These are phyloP conservation scores for Nyctalus aviator DNA, from an alignment of 2,797 vertebrate genomes.

Conservation along the genomic window DNA sequence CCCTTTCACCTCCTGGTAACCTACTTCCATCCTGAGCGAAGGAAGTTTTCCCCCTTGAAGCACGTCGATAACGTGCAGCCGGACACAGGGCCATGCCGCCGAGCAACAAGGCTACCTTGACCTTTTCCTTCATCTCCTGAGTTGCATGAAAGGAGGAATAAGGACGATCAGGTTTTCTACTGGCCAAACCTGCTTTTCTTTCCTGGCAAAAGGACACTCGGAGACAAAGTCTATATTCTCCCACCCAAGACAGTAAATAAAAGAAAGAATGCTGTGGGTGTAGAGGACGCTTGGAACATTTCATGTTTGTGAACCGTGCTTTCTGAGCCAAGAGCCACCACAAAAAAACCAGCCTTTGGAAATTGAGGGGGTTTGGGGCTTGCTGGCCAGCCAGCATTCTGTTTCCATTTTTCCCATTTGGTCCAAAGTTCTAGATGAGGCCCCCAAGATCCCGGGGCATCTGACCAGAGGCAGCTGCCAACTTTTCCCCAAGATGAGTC, in stretches of 20 bases:
- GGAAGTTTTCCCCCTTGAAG: slow-evolving; percentile 51
- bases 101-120: not conserved
- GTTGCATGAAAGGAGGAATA: slow-evolving; percentile 47
- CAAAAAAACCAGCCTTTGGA: slow-evolving; percentile 68
- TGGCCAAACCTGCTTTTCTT: slow-evolving; percentile 76
- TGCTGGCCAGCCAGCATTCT: slow-evolving; percentile 39
- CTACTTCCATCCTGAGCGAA: slow-evolving; percentile 61
- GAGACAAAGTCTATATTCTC: slow-evolving; percentile 75
- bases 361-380: slow-evolving; percentile 50
- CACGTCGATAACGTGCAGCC: not conserved
- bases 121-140: slow-evolving; percentile 68
- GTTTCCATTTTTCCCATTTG: slow-evolving; percentile 59
- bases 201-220: slow-evolving; percentile 64
- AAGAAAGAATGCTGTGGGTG: slow-evolving; percentile 78
- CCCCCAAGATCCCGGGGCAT: slow-evolving; percentile 8
- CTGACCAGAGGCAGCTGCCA: slow-evolving; percentile 50
- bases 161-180: slow-evolving; percentile 62
- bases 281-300: slow-evolving; percentile 59
- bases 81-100: not conserved
- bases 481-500: not conserved
- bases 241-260: slow-evolving; percentile 79
- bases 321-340: slow-evolving; percentile 68
- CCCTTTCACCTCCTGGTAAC: slow-evolving; percentile 57
- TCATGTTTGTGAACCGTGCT: slow-evolving; percentile 67
- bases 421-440: slow-evolving; percentile 59